These are phyloP conservation scores for Spodoptera littoralis DNA, from an alignment of 2,888 invertebrate genomes.

Conservation along the genomic window DNA sequence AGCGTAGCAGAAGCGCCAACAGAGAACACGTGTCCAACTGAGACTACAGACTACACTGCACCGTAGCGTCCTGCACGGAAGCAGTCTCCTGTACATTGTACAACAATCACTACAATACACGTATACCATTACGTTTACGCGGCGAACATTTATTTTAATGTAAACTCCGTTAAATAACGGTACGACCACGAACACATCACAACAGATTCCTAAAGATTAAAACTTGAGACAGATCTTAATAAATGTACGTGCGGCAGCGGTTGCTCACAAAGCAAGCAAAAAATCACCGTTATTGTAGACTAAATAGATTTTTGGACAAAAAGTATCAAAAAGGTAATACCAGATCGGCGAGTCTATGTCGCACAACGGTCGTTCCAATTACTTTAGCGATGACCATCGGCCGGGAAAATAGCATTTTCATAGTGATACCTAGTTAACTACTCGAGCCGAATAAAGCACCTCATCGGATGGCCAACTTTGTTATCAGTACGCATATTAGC, in stretches of 20 bases:
- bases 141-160: slow-evolving; percentile 37
- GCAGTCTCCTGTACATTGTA: slow-evolving; percentile 31
- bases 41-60: slow-evolving; percentile 58
- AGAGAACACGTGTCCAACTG: slow-evolving; percentile 62
- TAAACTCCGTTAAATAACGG: slow-evolving; percentile 71
- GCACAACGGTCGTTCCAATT: slow-evolving; percentile 84
- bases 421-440: slow-evolving; percentile 35
- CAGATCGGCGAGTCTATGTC: slow-evolving; percentile 77
- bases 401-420: slow-evolving; percentile 55
- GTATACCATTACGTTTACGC: slow-evolving; percentile 33
- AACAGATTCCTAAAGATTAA: slow-evolving; percentile 64
- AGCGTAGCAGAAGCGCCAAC: slow-evolving; percentile 35
- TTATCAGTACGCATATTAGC: slow-evolving; percentile 40
- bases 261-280: slow-evolving; percentile 66
- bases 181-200: slow-evolving; percentile 55
- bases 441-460: slow-evolving; percentile 31
- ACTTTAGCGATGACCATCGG: slow-evolving; percentile 65
- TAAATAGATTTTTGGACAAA: slow-evolving; percentile 85
- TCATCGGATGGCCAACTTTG: slow-evolving; percentile 14
- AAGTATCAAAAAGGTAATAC: slow-evolving; percentile 82
- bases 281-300: slow-evolving; percentile 83
- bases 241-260: slow-evolving; percentile 75
- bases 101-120: slow-evolving; percentile 31
- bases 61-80: slow-evolving; percentile 60
- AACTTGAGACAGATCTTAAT: slow-evolving; percentile 78